Conservation (phyloP, 2,113 vertebrate genomes). For the Psophia crepitans region DNA sequence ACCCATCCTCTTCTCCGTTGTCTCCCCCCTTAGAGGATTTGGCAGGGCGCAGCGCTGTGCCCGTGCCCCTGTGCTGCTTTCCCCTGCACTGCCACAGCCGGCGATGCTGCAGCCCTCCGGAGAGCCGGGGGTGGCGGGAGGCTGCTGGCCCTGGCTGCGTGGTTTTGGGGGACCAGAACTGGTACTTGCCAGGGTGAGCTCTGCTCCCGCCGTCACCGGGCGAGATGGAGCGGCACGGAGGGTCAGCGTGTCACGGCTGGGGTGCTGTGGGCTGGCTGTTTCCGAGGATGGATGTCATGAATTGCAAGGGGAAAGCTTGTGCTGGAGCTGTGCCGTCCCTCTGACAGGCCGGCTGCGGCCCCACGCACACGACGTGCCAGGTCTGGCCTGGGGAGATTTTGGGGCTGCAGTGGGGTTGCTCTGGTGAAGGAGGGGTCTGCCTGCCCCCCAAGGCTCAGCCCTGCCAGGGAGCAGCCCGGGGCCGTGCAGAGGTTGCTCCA, state of each 20-base stretch:
- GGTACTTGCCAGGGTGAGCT: neutral
- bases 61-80: neutral
- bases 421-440: fast-evolving
- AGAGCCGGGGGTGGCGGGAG: neutral
- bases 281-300: fast-evolving
- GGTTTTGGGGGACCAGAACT: neutral
- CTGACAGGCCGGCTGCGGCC: neutral
- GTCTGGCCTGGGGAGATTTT: neutral
- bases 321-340: neutral
- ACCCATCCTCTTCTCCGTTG: fast-evolving
- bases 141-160: neutral
- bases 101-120: neutral
- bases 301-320: neutral
- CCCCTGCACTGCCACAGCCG: neutral
- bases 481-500: neutral
- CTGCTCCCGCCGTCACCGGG: fast-evolving
- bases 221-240: neutral
- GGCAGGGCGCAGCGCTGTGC: fast-evolving
- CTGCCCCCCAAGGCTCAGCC: neutral
- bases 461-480: fast-evolving
- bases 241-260: too few species aligned
- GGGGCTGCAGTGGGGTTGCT: neutral
- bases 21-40: neutral
- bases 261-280: neutral
- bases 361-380: fast-evolving